Percentiles rank a stretch among this genome's conserved stretches.
Evolutionary conservation across 2,113 vertebrate genomes (phyloP).

Genomic region (Zosterops japonicus): DNA sequence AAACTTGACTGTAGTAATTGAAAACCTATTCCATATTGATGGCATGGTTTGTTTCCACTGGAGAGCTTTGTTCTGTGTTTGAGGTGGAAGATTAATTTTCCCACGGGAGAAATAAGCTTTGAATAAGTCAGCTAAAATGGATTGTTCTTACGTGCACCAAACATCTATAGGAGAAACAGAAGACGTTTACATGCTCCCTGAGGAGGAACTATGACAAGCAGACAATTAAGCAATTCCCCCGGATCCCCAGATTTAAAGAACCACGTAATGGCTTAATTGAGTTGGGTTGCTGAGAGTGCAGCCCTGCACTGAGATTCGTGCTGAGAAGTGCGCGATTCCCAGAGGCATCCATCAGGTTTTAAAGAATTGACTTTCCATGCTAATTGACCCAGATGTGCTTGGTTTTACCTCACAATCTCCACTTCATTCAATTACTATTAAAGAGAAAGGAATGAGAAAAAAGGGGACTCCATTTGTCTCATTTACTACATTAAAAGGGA

Average conservation of each 20-base stretch:
- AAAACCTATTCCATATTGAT: background rate
- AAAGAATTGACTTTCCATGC: conserved; percentile 68
- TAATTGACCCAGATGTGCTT: conserved; percentile 68
- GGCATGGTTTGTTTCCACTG: background rate
- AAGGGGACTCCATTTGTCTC: conserved; percentile 1
- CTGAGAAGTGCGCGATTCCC: conserved; percentile 55
- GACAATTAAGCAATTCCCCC: conserved; percentile 62
- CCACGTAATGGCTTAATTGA: conserved; percentile 69
- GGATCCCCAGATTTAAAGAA: conserved; percentile 48
- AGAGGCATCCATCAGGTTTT: conserved; percentile 61
- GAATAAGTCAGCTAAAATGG: conserved; percentile 59
- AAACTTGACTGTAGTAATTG: background rate
- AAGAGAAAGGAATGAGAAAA: conserved; percentile 39
- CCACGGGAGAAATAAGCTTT: conserved; percentile 60
- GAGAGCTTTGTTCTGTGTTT: conserved; percentile 34
- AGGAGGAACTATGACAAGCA: conserved; percentile 65
- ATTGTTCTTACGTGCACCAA: conserved; percentile 14
- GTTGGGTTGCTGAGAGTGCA: conserved; percentile 46
- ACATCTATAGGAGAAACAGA: conserved; percentile 59
- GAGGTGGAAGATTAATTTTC: conserved; percentile 65
- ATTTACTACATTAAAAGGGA: conserved; percentile 10
- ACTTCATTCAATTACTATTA: conserved; percentile 37
- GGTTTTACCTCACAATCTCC: conserved; percentile 48
- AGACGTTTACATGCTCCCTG: conserved; percentile 61
- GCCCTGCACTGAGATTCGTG: conserved; percentile 36